Evolutionary conservation across 1,140 invertebrate species (phyloP), one percentile per base, ranked within the genome.

Genomic region (Rhyzopertha dominica): DNA sequence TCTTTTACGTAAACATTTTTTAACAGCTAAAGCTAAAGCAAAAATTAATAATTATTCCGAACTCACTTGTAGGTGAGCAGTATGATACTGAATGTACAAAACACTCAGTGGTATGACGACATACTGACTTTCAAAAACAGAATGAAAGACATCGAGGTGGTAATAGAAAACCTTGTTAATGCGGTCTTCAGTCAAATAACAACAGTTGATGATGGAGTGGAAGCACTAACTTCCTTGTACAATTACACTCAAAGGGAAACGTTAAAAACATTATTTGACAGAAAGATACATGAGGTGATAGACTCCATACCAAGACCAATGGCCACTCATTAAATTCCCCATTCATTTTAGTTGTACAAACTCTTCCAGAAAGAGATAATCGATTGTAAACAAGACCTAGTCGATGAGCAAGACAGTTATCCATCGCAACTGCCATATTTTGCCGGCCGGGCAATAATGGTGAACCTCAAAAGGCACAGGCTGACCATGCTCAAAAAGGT

Each of bases 361-460:
- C 75, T 88, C 64, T 87, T 92, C 57, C 76, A 76, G 41, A 73
- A 81, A n/a, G 85, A 90, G 57, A 79, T 92, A 20, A 79, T 85
- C 45, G 73, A 74, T 3, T 77, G 80, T 0, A 85, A 88, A 56
- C 77, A 81, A 41, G 79, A 85, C 39, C 68, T 90, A 42, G 69
- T 85, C 1, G 61, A 74, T 16, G 78, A 80, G 34, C 73, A 74
- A 1, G 71, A 80, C 19, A 66, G 76, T 19, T 74, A 82, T 36
- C 74, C 81, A 1, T 72, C 78, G 0, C 74, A 76, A 13, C 69
- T 84, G 48, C 84, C 87, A 0, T 76, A 78, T 16, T 84, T 77
- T 61, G 74, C 84, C 0, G 87, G 88, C 0, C 69, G 78, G 50
- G 85, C 80, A 1, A 67, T 79, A 28, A 78, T 82, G 61, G 68